Percentiles rank a stretch among this genome's conserved stretches.
Conservation (phyloP, 2,888 invertebrate species). For the Lymantria dispar region DNA sequence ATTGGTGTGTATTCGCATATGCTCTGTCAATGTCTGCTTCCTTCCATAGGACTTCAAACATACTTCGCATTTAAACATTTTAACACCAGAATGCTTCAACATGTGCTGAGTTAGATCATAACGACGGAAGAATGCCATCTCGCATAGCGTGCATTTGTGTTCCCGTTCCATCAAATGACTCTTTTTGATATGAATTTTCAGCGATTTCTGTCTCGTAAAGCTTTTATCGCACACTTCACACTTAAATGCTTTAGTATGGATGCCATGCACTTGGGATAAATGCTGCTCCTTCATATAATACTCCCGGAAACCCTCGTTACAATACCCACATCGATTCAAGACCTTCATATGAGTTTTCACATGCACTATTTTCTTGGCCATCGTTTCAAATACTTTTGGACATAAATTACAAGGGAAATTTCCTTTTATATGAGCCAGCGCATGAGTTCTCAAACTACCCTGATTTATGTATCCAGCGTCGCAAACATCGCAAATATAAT, state of each 20-base stretch:
- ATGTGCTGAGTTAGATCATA: slow-evolving; percentile 54
- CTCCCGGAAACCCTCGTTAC: slow-evolving; percentile 39
- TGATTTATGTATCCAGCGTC: slow-evolving; percentile 49
- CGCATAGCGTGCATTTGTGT: slow-evolving; percentile 31
- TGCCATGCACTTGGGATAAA: slow-evolving; percentile 31
- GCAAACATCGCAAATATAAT: slow-evolving; percentile 52
- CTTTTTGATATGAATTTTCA: slow-evolving; percentile 33
- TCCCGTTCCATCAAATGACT: slow-evolving; percentile 36
- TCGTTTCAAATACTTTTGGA: slow-evolving; percentile 59
- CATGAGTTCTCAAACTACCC: slow-evolving; percentile 39
- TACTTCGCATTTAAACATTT: slow-evolving; percentile 55
- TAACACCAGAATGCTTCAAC: slow-evolving; percentile 63
- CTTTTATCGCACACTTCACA: slow-evolving; percentile 38
- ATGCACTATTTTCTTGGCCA: slow-evolving; percentile 55
- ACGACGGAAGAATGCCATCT: slow-evolving; percentile 30
- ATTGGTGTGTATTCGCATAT: slow-evolving; percentile 45
- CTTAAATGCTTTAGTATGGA: slow-evolving; percentile 16
- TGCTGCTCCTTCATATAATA: slow-evolving; percentile 34
- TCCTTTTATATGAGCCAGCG: slow-evolving; percentile 41
- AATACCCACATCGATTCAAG: slow-evolving; percentile 39
- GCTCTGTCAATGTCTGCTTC: slow-evolving; percentile 51
- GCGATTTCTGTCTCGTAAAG: neutral
- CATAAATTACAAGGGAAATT: slow-evolving; percentile 52
- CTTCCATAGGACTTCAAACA: slow-evolving; percentile 51
- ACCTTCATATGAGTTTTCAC: slow-evolving; percentile 20